Evolutionary conservation across 2,113 vertebrate species (phyloP), one percentile per base, ranked within the genome.

Genomic region (Raja brachyura): DNA sequence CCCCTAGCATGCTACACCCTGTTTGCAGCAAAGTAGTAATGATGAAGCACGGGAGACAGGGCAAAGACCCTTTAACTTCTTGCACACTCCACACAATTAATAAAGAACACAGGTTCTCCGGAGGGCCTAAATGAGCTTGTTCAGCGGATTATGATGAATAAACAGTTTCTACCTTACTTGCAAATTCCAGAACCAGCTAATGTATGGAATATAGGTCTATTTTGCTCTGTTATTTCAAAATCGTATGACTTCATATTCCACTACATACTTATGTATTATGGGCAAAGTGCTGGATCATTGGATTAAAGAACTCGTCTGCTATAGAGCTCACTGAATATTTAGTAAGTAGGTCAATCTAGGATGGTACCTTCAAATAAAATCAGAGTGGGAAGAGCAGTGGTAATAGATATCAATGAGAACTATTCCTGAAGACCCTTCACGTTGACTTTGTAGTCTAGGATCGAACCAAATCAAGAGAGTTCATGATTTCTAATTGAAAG

Each of bases 101-200:
- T 97, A 97, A 96, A 95, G 95, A 96, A 96, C 95, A 95, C 95
- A 95, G 96, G 96, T 95, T 95, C 96, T 96, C 95, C 96, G 94
- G 95, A 97, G 96, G 96, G 96, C 93, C 94, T 93, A 96, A 97
- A 96, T 97, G 94, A 96, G 97, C 96, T 95, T 95, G 95, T 95
- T 97, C 97, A 97, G 96, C 97, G 97, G 96, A 97, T 95, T 94
- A 95, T 90, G 61, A 92, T 92, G 90, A 73, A 92, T 73, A 92
- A 92, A 92, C 66, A 73, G 39, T 92, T 54, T 92, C 90, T 28
- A 73, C 10, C 39, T 25, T 25, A 13, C 33, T 18, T 54, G 48
- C 31, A 92, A 73, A 73, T 92, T 73, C 68, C 68, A 54, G 20
- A 73, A 18, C 66, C 22, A 92, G 68, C 48, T n/a, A 70, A n/a